These are phyloP conservation scores for Euclidia mi DNA, from an alignment of 2,888 invertebrate species.

Conservation along the genomic window DNA sequence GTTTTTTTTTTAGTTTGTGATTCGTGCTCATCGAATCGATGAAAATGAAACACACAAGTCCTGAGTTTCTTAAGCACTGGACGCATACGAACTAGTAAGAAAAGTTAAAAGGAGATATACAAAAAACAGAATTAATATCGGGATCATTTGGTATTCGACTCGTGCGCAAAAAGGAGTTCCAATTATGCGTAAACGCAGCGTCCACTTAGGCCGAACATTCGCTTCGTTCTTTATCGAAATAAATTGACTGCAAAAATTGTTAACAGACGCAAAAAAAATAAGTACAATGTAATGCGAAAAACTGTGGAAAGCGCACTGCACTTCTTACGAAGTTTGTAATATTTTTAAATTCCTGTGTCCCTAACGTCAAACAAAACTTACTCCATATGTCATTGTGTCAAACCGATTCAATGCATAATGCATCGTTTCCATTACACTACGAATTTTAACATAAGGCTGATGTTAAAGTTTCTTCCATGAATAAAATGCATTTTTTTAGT, in stretches of 20 bases:
- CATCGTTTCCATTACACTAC: slow-evolving; percentile 89
- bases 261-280: slow-evolving; percentile 65
- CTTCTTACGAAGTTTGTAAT: slow-evolving; percentile 68
- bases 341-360: slow-evolving; percentile 77
- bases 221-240: slow-evolving; percentile 72
- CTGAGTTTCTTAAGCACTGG: slow-evolving; percentile 50
- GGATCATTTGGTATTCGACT: slow-evolving; percentile 82
- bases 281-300: slow-evolving; percentile 71
- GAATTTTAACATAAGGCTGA: slow-evolving; percentile 88
- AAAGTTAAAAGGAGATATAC: slow-evolving; percentile 61
- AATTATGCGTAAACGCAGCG: slow-evolving; percentile 86
- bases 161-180: slow-evolving; percentile 81
- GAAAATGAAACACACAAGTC: slow-evolving; percentile 47
- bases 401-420: slow-evolving; percentile 82
- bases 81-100: slow-evolving; percentile 65
- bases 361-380: slow-evolving; percentile 84
- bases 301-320: slow-evolving; percentile 76
- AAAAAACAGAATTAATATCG: slow-evolving; percentile 81
- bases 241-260: slow-evolving; percentile 77
- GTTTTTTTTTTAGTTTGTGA: slow-evolving; percentile 32
- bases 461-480: slow-evolving; percentile 87
- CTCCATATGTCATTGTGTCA: slow-evolving; percentile 88
- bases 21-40: slow-evolving; percentile 48
- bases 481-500: slow-evolving; percentile 86
- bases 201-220: slow-evolving; percentile 80